Base-by-base conservation (phyloP, 2,113 vertebrate genomes). In the Corythornis vintsioides region DNA sequence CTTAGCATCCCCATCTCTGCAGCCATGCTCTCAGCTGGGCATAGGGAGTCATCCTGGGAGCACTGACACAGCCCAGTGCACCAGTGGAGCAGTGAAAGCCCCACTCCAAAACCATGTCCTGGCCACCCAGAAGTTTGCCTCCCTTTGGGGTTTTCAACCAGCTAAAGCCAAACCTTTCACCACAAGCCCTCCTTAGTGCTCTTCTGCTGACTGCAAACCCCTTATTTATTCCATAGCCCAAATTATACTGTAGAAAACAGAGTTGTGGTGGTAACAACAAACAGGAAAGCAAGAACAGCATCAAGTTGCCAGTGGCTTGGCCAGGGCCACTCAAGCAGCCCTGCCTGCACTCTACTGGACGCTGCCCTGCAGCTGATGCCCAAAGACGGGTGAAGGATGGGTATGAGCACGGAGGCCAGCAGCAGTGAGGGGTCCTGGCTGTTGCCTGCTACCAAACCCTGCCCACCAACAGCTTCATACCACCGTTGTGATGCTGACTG, bases 401-500 rank as follows among this genome's bases (percentile, higher is more conserved):
- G 60, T 2, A 1, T 3, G 3, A 69, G 35, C 45, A 20, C 13
- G 0, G 1, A 79, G 80, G 29, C 15, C 79, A 33, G 64, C 53
- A 60, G 64, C 45, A 24, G 35, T 1, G 3, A 55, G 48, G 40
- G 45, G 64, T 72, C 59, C 42, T 35, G 13, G 60, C 64, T 48
- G 67, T 45, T 73, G 25, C 43, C 11, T 3, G 1, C 33, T 52
- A 25, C 42, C 2, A 0, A 45, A 72, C 15, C 40, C 40, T 77
- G 50, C 22, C 69, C 1, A 0, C 2, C 2, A 2, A 55, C 74
- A 29, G 55, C 82, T 45, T 31, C 26, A 6, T 20, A 50, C 70
- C 42, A 45, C 35, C 2, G 0, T 31, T 4, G 0, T 29, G 55
- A 35, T 19, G 42, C 66, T 31, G 71, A 26, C 13, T 3, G 2